phyloP scores from a whole-genome alignment of 2,888 invertebrate species.

The Flexamia atlantica region DNA sequence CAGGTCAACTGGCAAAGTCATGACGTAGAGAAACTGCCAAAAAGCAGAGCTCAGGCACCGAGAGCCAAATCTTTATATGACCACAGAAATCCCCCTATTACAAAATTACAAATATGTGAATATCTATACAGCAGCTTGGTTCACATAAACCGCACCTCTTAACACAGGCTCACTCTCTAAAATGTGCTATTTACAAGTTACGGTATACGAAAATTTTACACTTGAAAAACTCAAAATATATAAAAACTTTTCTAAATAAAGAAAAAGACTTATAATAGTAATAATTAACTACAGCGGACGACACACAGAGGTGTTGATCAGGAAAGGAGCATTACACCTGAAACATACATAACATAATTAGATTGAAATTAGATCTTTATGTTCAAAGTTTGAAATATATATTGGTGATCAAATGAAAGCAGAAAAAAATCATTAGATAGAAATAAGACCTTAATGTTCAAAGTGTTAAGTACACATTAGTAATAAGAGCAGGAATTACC shows the following conservation, averaged over 20 bases:
- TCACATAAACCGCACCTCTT: conserved; percentile 35
- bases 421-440: no score
- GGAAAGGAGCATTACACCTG: conserved; percentile 39
- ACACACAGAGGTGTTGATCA: conserved; percentile 30
- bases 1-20: conserved; percentile 8
- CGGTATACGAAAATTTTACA: conserved; percentile 56
- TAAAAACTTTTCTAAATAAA: conserved; percentile 57
- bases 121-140: conserved; percentile 54
- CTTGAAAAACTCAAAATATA: conserved; percentile 55
- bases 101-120: conserved; percentile 58
- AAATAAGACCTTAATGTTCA: no score
- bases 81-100: conserved; percentile 50
- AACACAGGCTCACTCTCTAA: conserved; percentile 34
- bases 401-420: no score
- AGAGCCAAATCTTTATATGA: conserved; percentile 11
- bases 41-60: conserved; percentile 46
- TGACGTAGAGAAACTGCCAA: conserved; percentile 29
- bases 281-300: conserved; percentile 57
- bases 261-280: conserved; percentile 35
- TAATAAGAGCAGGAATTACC: no score
- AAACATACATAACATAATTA: no score
- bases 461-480: no score
- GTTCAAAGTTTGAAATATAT: no score
- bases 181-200: conserved; percentile 49
- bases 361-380: no score